Conservation (phyloP, 1,140 invertebrate genomes). For the Lordiphosa mommai region DNA sequence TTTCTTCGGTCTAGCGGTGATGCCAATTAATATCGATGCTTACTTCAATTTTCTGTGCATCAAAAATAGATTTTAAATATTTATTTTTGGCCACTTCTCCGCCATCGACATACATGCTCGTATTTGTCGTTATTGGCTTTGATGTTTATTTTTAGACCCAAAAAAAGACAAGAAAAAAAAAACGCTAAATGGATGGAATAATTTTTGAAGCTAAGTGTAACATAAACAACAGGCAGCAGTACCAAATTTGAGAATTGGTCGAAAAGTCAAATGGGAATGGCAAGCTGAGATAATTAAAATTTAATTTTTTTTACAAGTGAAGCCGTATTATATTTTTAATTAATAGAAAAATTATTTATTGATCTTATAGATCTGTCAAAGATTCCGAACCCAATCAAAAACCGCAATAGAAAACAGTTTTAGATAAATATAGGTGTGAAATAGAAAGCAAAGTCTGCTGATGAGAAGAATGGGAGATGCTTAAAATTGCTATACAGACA, state of each 20-base stretch:
- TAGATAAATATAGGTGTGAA: too few species aligned
- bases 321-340: too few species aligned
- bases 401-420: too few species aligned
- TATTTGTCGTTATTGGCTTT: slow-evolving; percentile 1
- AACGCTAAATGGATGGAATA: slow-evolving; percentile 10
- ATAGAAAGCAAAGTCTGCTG: too few species aligned
- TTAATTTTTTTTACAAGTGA: too few species aligned
- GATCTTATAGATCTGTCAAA: too few species aligned
- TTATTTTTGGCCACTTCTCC: slow-evolving; percentile 12
- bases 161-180: neutral
- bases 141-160: slow-evolving; percentile 15
- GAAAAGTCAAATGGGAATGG: too few species aligned
- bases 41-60: slow-evolving; percentile 15
- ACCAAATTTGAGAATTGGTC: neutral
- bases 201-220: slow-evolving; percentile 11
- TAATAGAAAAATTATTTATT: too few species aligned
- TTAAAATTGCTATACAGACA: too few species aligned
- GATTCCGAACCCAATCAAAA: too few species aligned
- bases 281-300: too few species aligned
- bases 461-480: too few species aligned
- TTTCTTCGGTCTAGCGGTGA: slow-evolving; percentile 8
- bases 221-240: slow-evolving; percentile 8
- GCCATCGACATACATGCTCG: neutral
- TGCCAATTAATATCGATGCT: slow-evolving; percentile 2
- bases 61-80: slow-evolving; percentile 19